Evolutionary conservation across 2,797 vertebrate species (phyloP), one percentile per base, ranked within the genome.

Genomic region (Paramormyrops hopkinsi): DNA sequence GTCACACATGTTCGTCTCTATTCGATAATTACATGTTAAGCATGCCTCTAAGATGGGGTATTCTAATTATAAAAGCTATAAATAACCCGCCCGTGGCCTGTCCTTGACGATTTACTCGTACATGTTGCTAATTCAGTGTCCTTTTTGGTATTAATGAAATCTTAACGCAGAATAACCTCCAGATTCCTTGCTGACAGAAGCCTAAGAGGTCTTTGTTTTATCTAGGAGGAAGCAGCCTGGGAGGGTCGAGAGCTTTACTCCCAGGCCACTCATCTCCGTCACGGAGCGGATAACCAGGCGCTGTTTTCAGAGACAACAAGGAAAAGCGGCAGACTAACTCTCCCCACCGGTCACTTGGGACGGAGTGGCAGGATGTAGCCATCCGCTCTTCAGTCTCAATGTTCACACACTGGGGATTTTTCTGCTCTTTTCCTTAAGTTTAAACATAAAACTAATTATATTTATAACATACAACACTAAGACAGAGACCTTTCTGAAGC

Each of bases 151-250:
- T 82, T n/a, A 33, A 83, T 88, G 50, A 83, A 53, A 69, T 88
- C 73, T 56, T 44, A 79, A 69, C 0, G 51, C 19, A 84, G 76
- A 44, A 22, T 37, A 48, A 65, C 56, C 12, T 59, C 46, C 56
- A 65, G 82, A 56, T 69, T 65, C 82, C 88, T 50, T n/a, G 22
- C 22, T 62, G 62, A 37, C 53, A 46, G 48, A 6, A 37, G 6
- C 22, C 41, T 62, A 37, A 82, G 50, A 59, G 86, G 59, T 59
- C 88, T 73, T n/a, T 19, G 62, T 25, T 90, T 92, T 92, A 92
- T 92, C 92, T 91, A 19, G 48, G 86, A 91, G 91, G 89, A 91
- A 92, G 90, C 92, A 92, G 89, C 79, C 62, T 88, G 89, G 59
- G 86, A 87, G 37, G 59, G 14, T 56, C 59, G 48, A 90, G 87